A percentile compares a stretch with the other conserved stretches of the same genome.
These are phyloP conservation scores for Cavia aperea DNA, from an alignment of 2,113 vertebrate species.

Conservation along the genomic window DNA sequence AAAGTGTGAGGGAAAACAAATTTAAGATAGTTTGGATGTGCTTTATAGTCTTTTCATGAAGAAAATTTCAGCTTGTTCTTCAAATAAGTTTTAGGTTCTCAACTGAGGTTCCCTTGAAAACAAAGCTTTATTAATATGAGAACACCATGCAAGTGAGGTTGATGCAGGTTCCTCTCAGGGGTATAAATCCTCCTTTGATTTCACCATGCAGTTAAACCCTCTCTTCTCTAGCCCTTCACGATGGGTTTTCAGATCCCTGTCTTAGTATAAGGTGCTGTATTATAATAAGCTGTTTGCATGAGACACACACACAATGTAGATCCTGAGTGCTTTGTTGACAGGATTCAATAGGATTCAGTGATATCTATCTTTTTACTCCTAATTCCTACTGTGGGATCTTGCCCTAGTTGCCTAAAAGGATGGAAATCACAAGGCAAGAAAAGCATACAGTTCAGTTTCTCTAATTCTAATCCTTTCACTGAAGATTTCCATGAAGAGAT, in stretches of 20 bases:
- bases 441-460: neutral
- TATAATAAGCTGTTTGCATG: neutral
- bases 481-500: conserved; percentile 23
- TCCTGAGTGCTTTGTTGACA: neutral
- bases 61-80: neutral
- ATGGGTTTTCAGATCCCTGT: neutral
- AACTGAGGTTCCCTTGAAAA: neutral
- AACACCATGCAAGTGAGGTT: accelerated
- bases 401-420: neutral
- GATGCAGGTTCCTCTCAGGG: too few relatives aligned
- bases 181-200: neutral
- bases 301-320: neutral
- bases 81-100: neutral
- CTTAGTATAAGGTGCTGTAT: neutral
- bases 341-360: neutral
- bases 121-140: neutral
- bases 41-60: neutral
- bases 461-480: neutral
- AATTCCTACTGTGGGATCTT: neutral
- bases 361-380: neutral
- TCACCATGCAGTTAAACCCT: neutral
- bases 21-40: neutral
- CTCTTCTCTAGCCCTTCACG: neutral
- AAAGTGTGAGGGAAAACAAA: neutral
- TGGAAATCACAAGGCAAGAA: neutral